Percentiles rank a stretch among this genome's conserved stretches.
These are phyloP conservation scores for Cataglyphis rosenhaueri DNA, from an alignment of 2,888 invertebrate genomes.

Conservation along the genomic window DNA sequence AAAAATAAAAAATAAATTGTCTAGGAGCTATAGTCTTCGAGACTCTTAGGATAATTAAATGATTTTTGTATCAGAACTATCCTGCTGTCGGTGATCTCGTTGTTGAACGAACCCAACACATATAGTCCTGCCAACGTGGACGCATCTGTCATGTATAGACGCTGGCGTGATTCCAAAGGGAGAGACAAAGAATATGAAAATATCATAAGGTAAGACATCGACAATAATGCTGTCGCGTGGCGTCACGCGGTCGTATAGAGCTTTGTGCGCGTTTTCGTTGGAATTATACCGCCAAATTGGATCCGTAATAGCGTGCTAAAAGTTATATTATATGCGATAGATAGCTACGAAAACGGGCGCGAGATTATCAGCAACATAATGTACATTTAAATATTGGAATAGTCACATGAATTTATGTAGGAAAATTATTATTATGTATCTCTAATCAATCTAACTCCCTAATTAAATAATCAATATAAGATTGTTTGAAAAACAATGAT, in stretches of 20 bases:
- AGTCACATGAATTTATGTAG: neutral
- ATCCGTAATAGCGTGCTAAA: constrained; percentile 8
- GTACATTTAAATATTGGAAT: neutral
- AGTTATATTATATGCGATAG: neutral
- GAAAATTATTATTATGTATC: neutral
- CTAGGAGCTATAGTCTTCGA: neutral
- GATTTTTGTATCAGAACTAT: constrained; percentile 90
- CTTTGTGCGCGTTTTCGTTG: constrained; percentile 14
- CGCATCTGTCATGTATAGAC: constrained; percentile 99
- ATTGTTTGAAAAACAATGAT: neutral
- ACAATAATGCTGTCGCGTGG: constrained; percentile 17
- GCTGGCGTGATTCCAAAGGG: constrained; percentile 99
- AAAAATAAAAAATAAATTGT: neutral
- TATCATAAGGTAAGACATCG: constrained; percentile 93
- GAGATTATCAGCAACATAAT: constrained; percentile 3
- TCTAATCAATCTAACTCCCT: neutral
- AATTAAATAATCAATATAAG: neutral
- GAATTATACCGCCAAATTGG: neutral
- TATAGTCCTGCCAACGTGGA: constrained; percentile 99
- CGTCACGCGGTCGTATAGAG: constrained; percentile 3
- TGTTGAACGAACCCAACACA: constrained; percentile 99
- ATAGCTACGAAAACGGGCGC: constrained; percentile 10
- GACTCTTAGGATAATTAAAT: neutral
- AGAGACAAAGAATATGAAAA: constrained; percentile 99
- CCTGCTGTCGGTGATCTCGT: constrained; percentile 98